These are phyloP conservation scores for Hypselothyrea guttata DNA, from an alignment of 2,888 invertebrate genomes.

Conservation along the genomic window DNA sequence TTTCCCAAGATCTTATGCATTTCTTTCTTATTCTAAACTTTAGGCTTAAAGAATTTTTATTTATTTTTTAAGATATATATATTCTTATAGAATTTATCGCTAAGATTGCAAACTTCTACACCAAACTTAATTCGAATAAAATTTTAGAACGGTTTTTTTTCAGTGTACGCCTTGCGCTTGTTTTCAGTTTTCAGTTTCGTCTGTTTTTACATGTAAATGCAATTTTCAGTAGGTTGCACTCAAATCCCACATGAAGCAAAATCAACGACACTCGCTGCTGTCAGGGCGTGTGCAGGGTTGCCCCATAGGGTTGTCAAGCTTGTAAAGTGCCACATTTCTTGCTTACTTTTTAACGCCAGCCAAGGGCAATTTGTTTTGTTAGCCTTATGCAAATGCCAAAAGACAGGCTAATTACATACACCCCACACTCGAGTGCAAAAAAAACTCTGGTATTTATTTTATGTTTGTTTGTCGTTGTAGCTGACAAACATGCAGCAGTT, in stretches of 20 bases:
- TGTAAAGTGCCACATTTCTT: constrained; percentile 59
- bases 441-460: background rate
- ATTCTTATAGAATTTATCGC: too few species aligned
- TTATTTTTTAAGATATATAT: too few species aligned
- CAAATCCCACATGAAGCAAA: constrained; percentile 27
- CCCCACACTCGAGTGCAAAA: background rate
- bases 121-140: too few species aligned
- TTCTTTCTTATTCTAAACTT: too few species aligned
- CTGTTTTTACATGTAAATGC: constrained; percentile 70
- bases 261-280: constrained; percentile 35
- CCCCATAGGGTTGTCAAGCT: constrained; percentile 5
- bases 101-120: too few species aligned
- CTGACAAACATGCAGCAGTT: constrained; percentile 6
- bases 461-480: background rate
- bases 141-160: too few species aligned
- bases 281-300: constrained; percentile 18
- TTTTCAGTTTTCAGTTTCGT: constrained; percentile 24
- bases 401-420: constrained; percentile 54
- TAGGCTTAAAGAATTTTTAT: too few species aligned
- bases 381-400: constrained; percentile 32
- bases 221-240: constrained; percentile 59
- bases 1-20: too few species aligned
- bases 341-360: constrained; percentile 36
- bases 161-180: background rate
- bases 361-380: constrained; percentile 50